phyloP scores from a whole-genome alignment of 2,797 vertebrate species.

The Pteronotus mesoamericanus region DNA sequence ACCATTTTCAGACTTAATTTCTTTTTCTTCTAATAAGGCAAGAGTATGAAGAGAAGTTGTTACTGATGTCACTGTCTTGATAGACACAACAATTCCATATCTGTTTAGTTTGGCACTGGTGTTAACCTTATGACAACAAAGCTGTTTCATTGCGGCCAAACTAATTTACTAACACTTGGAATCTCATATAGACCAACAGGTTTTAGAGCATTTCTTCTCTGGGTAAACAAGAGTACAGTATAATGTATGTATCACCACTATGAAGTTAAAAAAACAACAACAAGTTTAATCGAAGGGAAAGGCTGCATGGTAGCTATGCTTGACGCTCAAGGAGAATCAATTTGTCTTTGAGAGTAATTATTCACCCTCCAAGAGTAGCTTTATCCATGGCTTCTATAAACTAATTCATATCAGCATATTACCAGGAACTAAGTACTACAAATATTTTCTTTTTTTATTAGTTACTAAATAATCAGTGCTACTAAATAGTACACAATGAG shows the following conservation, averaged over 20 bases:
- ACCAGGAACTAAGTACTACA: not conserved
- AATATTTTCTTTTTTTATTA: not conserved
- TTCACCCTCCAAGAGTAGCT: not conserved
- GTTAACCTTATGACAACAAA: not conserved
- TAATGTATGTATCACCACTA: not conserved
- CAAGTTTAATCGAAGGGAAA: not conserved
- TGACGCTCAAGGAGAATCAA: not conserved
- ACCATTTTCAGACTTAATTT: not conserved
- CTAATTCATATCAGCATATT: not conserved
- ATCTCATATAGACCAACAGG: not conserved
- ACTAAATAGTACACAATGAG: not conserved
- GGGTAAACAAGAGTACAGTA: not conserved
- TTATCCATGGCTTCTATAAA: not conserved
- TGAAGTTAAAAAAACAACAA: not conserved
- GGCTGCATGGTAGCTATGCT: not conserved
- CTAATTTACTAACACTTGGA: constrained; percentile 14
- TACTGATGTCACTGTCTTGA: not conserved
- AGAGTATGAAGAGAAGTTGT: not conserved
- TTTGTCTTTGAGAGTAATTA: constrained; percentile 22
- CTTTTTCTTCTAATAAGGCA: not conserved
- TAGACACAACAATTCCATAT: not conserved
- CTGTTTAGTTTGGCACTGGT: not conserved
- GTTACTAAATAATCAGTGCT: not conserved
- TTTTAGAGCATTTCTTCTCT: not conserved
- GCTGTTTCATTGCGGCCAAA: not conserved